These are phyloP conservation scores for Camponotus vicinus DNA, from an alignment of 1,140 invertebrate genomes.

Conservation along the genomic window DNA sequence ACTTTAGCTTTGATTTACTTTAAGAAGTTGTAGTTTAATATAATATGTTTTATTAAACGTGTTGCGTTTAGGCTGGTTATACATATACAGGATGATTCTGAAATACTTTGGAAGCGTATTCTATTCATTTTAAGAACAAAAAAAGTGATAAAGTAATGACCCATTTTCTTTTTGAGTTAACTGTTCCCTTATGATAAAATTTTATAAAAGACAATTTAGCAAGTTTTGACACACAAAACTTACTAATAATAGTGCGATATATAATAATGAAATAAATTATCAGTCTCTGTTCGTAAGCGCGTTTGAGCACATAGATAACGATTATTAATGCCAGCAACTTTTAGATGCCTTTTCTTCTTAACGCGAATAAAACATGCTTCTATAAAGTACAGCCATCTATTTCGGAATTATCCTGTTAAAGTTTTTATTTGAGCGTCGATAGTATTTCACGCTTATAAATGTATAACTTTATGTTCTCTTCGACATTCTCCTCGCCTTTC, in stretches of 20 bases:
- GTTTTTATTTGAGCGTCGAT: slow-evolving; percentile 8
- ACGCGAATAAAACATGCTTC: background rate
- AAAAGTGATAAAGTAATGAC: background rate
- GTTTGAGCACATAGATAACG: background rate
- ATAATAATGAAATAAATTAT: slow-evolving; percentile 11
- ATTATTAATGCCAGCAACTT: background rate
- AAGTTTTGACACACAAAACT: background rate
- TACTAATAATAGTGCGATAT: background rate
- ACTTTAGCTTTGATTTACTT: background rate
- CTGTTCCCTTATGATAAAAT: background rate
- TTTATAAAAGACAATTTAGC: background rate
- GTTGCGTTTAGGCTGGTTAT: slow-evolving; percentile 22
- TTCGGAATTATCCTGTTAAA: slow-evolving; percentile 27
- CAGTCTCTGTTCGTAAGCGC: background rate
- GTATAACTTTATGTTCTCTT: slow-evolving; percentile 40
- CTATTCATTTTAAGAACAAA: background rate
- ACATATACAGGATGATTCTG: slow-evolving; percentile 6
- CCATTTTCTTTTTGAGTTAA: background rate
- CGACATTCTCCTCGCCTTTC: slow-evolving; percentile 55
- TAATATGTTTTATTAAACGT: slow-evolving; percentile 30
- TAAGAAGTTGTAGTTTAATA: background rate
- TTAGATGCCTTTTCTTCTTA: background rate
- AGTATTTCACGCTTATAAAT: slow-evolving; percentile 35
- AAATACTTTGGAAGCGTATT: background rate
- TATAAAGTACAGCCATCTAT: background rate